These are phyloP conservation scores for Clarias batrachus DNA, from an alignment of 2,113 vertebrate species.

Conservation along the genomic window DNA sequence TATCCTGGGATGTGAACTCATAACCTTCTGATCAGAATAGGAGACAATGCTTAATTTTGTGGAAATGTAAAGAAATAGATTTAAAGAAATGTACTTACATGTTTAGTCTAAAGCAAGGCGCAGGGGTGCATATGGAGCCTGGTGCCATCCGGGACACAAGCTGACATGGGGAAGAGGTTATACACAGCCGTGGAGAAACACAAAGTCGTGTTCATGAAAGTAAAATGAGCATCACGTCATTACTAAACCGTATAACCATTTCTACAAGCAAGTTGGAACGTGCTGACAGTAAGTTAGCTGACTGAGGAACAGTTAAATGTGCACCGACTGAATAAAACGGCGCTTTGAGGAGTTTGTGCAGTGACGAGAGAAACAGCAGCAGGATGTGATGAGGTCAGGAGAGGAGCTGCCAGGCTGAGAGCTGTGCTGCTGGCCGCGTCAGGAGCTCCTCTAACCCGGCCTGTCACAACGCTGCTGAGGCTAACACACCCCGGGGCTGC, in stretches of 20 bases:
- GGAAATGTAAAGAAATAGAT: background rate
- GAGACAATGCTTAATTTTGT: background rate
- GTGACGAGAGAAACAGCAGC: background rate
- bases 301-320: background rate
- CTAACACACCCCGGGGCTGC: background rate
- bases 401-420: background rate
- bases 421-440: background rate
- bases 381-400: background rate
- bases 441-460: conserved; percentile 4
- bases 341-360: background rate
- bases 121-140: conserved; percentile 1
- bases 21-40: background rate
- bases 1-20: background rate
- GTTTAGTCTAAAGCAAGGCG: conserved; percentile 34
- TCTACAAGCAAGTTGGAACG: background rate
- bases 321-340: background rate
- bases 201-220: background rate
- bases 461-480: background rate
- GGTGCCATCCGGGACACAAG: background rate
- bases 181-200: background rate
- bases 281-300: background rate
- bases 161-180: conserved; percentile 9
- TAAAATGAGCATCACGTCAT: background rate
- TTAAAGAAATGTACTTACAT: conserved; percentile 39
- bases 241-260: background rate